A percentile compares a stretch with the other conserved stretches of the same genome.
phyloP scores from a whole-genome alignment of 2,113 vertebrate genomes.

The Megaceryle maxima region DNA sequence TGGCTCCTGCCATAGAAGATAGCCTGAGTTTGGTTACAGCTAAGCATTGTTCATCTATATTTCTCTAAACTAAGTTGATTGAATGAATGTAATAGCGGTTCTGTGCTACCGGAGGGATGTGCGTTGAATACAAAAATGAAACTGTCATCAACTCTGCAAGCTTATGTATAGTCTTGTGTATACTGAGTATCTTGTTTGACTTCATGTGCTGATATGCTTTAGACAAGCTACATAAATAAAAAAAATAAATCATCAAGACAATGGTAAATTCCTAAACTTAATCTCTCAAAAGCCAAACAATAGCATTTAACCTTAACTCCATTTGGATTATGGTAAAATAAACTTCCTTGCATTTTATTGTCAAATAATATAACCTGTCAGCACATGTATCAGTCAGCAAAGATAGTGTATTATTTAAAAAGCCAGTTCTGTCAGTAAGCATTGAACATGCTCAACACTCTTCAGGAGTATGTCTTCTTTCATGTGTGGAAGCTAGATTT shows the following conservation, averaged over 20 bases:
- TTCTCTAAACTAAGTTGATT: neutral
- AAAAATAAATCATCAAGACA: neutral
- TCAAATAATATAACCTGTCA: conserved; percentile 22
- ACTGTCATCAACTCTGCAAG: neutral
- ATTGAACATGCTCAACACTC: neutral
- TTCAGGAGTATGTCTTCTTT: neutral
- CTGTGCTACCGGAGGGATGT: neutral
- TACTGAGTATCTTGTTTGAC: neutral
- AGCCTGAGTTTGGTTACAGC: neutral
- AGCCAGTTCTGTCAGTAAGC: neutral
- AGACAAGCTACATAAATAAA: neutral
- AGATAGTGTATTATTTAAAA: neutral
- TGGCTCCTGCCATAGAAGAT: neutral
- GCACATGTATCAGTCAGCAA: neutral
- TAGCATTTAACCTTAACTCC: conserved; percentile 12
- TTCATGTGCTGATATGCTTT: neutral
- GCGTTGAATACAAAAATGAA: neutral
- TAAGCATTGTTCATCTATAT: neutral
- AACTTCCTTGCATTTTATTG: conserved; percentile 4
- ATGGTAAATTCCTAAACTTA: neutral
- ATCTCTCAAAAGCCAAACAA: conserved; percentile 1
- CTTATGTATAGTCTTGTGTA: neutral
- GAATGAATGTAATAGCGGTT: neutral
- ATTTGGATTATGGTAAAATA: conserved; percentile 29
- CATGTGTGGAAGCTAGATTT: neutral